Base-by-base conservation (phyloP, 2,113 vertebrate genomes). In the Ranitomeya imitator region DNA sequence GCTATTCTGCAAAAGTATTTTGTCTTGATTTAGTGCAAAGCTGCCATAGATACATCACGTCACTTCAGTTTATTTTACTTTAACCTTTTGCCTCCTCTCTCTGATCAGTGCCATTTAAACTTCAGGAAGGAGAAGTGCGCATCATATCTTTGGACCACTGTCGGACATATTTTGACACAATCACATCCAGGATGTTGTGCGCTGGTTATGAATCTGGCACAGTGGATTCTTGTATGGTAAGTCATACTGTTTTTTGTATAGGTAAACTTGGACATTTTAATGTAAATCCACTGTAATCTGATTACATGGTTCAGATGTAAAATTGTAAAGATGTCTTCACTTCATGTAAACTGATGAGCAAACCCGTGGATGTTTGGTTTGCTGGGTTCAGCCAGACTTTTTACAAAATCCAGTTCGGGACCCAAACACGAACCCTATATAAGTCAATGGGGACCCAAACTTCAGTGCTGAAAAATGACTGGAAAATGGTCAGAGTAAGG, bases 41-140 rank as follows among this genome's bases (percentile, higher is more conserved):
- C 45, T 13, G 51, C 21, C 51, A 16, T 52, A 12, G 16, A 11
- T 51, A 1, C 0, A 52, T 6, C 5, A 73, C 13, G 4, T 77
- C 37, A 21, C 45, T 52, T 51, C 18, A 37, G 11, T 21, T 19
- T 52, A 8, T 37, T 52, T 77, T 26, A 45, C 59, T 21, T 19
- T 74, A 74, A 74, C 71, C 71, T 31, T 37, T 82, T 37, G 18
- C 21, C 52, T 13, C 60, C 9, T n/a, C 79, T 23, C 16, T 71
- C 54, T 9, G 45, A 71, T 80, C 90, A 99, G 98, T 98, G 96
- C 98, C 98, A 45, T 99, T 98, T 87, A 99, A 99, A 91, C 95
- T 99, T 54, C 98, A 99, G 90, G 98, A 99, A 90, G 98, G 98
- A 7, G 97, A 96, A 89, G 98, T 99, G 31, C 96, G 98, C 21